Base-by-base conservation (phyloP, 2,888 invertebrate genomes). In the Luperina testacea region DNA sequence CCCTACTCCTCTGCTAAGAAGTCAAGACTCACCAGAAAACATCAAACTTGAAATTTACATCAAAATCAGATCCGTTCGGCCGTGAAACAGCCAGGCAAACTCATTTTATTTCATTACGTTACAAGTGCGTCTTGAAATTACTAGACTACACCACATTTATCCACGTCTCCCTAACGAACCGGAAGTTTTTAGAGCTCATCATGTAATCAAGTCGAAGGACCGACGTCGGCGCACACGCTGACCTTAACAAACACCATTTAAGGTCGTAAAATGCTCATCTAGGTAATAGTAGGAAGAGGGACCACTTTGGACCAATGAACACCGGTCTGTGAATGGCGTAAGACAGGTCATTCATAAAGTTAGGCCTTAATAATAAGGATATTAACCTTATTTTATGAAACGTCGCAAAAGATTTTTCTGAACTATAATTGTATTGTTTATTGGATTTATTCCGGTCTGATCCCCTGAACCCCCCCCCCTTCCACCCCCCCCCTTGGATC, bases 211-310 rank as follows among this genome's bases (percentile, higher is more conserved):
- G 82, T 77, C 78, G 70, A 75, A 83, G 80, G 80, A 87, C 73
- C 78, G n/a, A 69, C 83, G 83, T 78, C 78, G 72, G 80, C 79
- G 69, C 77, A 69, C 73, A 57, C 70, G 67, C 73, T 90, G 90
- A 90, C 91, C 92, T 92, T 90, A 89, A 80, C 80, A 48, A 80
- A 72, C 69, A 82, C 75, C 64, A 87, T 85, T 81, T 86, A 84
- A 75, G 84, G 84, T 87, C 81, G 87, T 92, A 87, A 92, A 90
- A 86, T 89, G 83, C 67, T 85, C 84, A 83, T 90, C 87, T 87
- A 90, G 90, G 88, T 92, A 93, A 94, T 91, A 81, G 88, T 94
- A 94, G 94, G 95, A 94, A 93, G 91, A 87, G 76, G 74, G 77
- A 77, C 88, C 90, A 88, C 88, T 90, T 89, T 87, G 38, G 32